These are phyloP conservation scores for Pseudomyrmex dendroicus DNA, from an alignment of 1,140 invertebrate genomes.

Conservation along the genomic window DNA sequence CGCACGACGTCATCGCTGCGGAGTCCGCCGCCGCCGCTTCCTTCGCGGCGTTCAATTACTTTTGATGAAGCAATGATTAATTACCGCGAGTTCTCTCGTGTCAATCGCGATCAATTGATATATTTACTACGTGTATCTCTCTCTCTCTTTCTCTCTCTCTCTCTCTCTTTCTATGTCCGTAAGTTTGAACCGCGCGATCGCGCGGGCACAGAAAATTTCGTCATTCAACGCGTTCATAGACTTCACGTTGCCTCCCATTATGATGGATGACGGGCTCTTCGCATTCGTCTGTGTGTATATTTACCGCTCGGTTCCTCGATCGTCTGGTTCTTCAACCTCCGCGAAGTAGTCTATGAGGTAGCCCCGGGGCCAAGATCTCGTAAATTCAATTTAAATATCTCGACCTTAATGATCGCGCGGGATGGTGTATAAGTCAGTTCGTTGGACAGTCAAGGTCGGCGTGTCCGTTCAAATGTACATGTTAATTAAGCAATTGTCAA, in stretches of 20 bases:
- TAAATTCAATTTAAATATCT: conserved; percentile 85
- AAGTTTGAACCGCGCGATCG: not conserved
- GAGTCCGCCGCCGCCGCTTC: too few species aligned
- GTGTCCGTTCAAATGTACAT: conserved; percentile 26
- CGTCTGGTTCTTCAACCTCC: conserved; percentile 52
- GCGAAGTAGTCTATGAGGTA: conserved; percentile 60
- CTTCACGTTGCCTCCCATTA: conserved; percentile 12
- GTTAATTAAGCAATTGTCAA: conserved; percentile 44
- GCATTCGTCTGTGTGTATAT: conserved; percentile 23
- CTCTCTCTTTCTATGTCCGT: not conserved
- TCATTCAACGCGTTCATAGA: conserved; percentile 13
- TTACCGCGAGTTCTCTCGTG: not conserved
- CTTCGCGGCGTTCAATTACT: not conserved
- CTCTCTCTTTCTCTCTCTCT: too few species aligned
- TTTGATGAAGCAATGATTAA: conserved; percentile 22
- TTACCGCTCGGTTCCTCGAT: conserved; percentile 30
- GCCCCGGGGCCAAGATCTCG: conserved; percentile 74
- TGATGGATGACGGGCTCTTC: conserved; percentile 32
- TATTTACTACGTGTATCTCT: conserved; percentile 4
- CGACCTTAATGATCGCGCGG: conserved; percentile 82
- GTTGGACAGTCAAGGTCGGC: conserved; percentile 74
- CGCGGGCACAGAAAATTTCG: conserved; percentile 27
- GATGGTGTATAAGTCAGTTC: conserved; percentile 60
- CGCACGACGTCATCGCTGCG: too few species aligned
- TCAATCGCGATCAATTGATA: conserved; percentile 18